These are phyloP conservation scores for Eolophus roseicapilla DNA, from an alignment of 2,113 vertebrate species.

Conservation along the genomic window DNA sequence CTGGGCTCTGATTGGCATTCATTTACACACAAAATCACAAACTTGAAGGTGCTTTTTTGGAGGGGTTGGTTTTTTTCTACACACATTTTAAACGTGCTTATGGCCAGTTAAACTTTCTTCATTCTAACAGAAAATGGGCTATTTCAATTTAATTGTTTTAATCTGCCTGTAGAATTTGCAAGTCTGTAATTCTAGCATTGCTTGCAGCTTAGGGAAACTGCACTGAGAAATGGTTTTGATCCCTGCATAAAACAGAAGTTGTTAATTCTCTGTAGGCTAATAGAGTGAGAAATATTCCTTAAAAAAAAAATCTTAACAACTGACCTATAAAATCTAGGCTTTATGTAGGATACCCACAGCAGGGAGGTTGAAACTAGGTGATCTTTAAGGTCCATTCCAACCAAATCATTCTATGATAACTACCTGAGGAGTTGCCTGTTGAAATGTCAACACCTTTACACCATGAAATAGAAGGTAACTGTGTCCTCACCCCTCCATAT, in stretches of 20 bases:
- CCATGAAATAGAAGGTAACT: fast-evolving
- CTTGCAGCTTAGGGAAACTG: background rate
- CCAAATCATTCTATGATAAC: background rate
- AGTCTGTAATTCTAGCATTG: background rate
- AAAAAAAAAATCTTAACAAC: background rate
- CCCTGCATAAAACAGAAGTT: background rate
- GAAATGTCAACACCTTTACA: background rate
- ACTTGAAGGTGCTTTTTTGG: background rate
- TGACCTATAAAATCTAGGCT: background rate
- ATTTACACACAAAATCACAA: background rate
- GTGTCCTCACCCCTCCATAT: fast-evolving
- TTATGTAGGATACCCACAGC: background rate
- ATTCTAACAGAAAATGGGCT: background rate
- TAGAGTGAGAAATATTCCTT: background rate
- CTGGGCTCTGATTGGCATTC: background rate
- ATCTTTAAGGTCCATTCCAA: background rate
- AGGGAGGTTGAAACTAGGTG: background rate
- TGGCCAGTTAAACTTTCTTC: background rate
- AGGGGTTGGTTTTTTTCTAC: background rate
- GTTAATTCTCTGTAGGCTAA: background rate
- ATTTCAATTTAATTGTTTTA: background rate
- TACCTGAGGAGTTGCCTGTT: background rate
- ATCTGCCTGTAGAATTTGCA: background rate
- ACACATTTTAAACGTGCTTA: background rate
- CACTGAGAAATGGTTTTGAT: background rate